A percentile compares a stretch with the other conserved stretches of the same genome.
Evolutionary conservation across 2,888 invertebrate genomes (phyloP).

Genomic region (Leptopilina syphax): DNA sequence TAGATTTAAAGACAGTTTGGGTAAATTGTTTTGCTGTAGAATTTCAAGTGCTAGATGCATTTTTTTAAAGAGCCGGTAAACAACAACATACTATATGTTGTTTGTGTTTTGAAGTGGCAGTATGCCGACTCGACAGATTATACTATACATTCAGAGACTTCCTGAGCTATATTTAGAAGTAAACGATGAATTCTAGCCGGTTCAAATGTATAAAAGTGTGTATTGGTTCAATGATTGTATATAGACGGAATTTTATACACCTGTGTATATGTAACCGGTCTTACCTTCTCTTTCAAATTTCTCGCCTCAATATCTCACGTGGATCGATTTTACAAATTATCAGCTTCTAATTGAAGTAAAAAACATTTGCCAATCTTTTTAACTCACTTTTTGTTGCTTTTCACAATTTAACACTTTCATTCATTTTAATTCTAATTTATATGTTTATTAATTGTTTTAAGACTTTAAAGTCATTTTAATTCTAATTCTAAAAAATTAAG

Average conservation of each 20-base stretch:
- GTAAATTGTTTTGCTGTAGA: not conserved
- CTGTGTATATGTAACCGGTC: constrained; percentile 17
- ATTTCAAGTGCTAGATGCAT: not conserved
- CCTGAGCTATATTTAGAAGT: constrained; percentile 35
- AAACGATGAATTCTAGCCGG: constrained; percentile 28
- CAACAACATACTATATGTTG: constrained; percentile 36
- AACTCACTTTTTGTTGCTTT: not conserved
- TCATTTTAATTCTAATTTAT: too few species aligned
- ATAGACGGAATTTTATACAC: constrained; percentile 8
- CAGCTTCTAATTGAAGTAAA: constrained; percentile 1
- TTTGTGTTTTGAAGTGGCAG: constrained; percentile 36
- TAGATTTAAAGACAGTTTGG: too few species aligned
- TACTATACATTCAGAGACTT: constrained; percentile 29
- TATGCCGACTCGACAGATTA: not conserved
- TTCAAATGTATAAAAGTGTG: not conserved
- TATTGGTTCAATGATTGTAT: constrained; percentile 4
- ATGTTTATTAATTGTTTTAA: too few species aligned
- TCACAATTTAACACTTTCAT: not conserved
- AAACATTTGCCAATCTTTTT: not conserved
- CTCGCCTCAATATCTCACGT: not conserved
- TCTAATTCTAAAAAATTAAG: too few species aligned
- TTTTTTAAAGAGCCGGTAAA: constrained; percentile 40
- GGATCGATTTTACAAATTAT: constrained; percentile 22
- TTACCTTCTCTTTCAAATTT: constrained; percentile 24
- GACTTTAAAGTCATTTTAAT: too few species aligned